Conservation (phyloP, 2,113 vertebrate genomes). For the Callopanchax toddi region DNA sequence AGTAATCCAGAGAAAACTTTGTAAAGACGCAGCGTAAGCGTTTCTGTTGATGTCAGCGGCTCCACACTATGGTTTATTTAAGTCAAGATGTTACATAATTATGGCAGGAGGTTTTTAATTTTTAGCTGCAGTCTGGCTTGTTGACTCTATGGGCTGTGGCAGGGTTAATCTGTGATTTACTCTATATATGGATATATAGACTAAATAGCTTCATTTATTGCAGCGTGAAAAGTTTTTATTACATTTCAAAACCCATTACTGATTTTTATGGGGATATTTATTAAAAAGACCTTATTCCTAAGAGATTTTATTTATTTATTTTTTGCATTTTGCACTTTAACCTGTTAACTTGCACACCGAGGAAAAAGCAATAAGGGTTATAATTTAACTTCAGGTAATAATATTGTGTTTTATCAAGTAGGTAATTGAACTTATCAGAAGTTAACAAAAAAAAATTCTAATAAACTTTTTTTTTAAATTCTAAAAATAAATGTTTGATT, state of each 20-base stretch:
- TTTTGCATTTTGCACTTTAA: not conserved
- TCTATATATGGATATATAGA: slow-evolving; percentile 11
- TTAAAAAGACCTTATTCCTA: not conserved
- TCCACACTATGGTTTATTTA: slow-evolving; percentile 30
- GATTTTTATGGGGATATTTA: slow-evolving; percentile 10
- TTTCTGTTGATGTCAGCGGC: slow-evolving; percentile 6
- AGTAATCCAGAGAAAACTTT: slow-evolving; percentile 12
- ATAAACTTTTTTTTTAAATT: too few relatives aligned
- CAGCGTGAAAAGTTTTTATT: slow-evolving; percentile 25
- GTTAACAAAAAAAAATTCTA: too few relatives aligned
- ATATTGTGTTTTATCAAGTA: too few relatives aligned
- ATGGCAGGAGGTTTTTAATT: slow-evolving; percentile 50
- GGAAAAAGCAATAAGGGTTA: too few relatives aligned
- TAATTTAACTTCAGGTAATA: too few relatives aligned
- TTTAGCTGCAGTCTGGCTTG: slow-evolving; percentile 26
- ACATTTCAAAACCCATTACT: too few relatives aligned
- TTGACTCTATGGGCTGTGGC: slow-evolving; percentile 17
- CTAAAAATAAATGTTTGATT: too few relatives aligned
- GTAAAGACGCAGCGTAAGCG: slow-evolving; percentile 5
- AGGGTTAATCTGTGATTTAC: slow-evolving; percentile 9
- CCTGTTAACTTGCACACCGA: too few relatives aligned
- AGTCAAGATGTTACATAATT: slow-evolving; percentile 42
- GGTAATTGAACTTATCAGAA: too few relatives aligned
- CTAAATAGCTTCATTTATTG: slow-evolving; percentile 13
- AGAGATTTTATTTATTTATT: too few relatives aligned